phyloP scores from a whole-genome alignment of 2,888 invertebrate species.

The Cerastis leucographa region DNA sequence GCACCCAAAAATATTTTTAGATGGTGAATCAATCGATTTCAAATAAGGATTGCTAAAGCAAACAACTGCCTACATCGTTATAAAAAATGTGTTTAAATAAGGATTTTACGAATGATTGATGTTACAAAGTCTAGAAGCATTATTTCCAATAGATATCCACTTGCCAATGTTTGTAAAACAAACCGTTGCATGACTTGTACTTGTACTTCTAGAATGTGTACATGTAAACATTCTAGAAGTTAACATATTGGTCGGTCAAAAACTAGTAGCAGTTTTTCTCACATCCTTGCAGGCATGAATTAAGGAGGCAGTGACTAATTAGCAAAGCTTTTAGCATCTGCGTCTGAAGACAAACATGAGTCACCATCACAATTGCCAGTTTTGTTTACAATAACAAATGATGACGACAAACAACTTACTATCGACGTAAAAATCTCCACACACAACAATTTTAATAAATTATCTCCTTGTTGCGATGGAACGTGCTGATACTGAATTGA shows the following conservation, averaged over 20 bases:
- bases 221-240: not conserved
- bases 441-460: slow-evolving; percentile 48
- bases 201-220: too few species aligned
- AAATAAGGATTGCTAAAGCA: slow-evolving; percentile 52
- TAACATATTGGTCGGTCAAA: slow-evolving; percentile 5
- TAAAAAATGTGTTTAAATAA: slow-evolving; percentile 1
- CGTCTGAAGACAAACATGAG: slow-evolving; percentile 72
- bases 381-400: slow-evolving; percentile 84
- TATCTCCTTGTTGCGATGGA: slow-evolving; percentile 47
- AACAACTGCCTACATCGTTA: slow-evolving; percentile 27
- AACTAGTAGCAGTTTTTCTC: slow-evolving; percentile 29
- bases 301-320: slow-evolving; percentile 70
- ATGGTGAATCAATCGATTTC: slow-evolving; percentile 67
- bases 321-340: slow-evolving; percentile 71
- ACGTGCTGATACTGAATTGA: slow-evolving; percentile 50
- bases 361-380: slow-evolving; percentile 72
- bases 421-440: slow-evolving; percentile 52
- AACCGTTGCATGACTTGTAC: slow-evolving; percentile 21
- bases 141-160: not conserved
- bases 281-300: slow-evolving; percentile 68
- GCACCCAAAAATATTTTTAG: slow-evolving; percentile 65
- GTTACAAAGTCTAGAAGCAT: not conserved
- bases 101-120: slow-evolving; percentile 4
- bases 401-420: slow-evolving; percentile 74
- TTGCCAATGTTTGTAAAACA: not conserved